Evolutionary conservation across 2,113 vertebrate genomes (phyloP).

Genomic region (Eulemur rufifrons): DNA sequence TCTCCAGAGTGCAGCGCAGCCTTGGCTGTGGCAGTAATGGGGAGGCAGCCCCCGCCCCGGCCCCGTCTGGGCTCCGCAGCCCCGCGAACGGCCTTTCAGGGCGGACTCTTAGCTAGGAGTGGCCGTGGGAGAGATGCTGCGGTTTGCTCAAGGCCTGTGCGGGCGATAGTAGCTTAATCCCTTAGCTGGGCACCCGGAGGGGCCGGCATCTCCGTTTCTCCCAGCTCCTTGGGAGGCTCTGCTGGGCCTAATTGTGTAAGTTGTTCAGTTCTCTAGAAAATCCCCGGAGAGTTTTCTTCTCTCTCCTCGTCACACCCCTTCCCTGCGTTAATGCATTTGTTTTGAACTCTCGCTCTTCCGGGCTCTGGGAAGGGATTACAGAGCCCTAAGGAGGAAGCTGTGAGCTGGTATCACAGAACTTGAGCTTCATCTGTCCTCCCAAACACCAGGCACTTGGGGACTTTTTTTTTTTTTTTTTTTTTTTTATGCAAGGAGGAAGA

Average conservation of each 20-base stretch:
- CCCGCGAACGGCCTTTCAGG: neutral
- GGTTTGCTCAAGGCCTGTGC: neutral
- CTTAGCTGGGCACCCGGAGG: neutral
- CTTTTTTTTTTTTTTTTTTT: neutral
- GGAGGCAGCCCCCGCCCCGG: neutral
- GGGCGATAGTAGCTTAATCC: fast-evolving
- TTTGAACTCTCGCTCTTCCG: neutral
- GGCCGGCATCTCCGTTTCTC: neutral
- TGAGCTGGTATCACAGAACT: neutral
- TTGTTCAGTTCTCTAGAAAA: constrained; percentile 60
- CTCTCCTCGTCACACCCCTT: neutral
- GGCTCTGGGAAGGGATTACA: neutral
- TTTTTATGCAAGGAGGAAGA: neutral
- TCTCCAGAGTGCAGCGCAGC: neutral
- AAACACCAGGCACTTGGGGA: neutral
- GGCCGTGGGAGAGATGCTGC: neutral
- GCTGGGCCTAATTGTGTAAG: constrained; percentile 23
- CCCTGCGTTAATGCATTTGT: neutral
- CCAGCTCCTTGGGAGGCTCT: neutral
- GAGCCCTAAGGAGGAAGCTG: neutral
- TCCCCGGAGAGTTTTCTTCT: constrained; percentile 66
- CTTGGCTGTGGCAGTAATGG: neutral
- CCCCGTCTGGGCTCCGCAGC: neutral
- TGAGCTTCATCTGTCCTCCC: neutral
- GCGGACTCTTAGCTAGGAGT: neutral